Conservation (phyloP, 2,113 vertebrate genomes). For the Herpetotheres cachinnans region DNA sequence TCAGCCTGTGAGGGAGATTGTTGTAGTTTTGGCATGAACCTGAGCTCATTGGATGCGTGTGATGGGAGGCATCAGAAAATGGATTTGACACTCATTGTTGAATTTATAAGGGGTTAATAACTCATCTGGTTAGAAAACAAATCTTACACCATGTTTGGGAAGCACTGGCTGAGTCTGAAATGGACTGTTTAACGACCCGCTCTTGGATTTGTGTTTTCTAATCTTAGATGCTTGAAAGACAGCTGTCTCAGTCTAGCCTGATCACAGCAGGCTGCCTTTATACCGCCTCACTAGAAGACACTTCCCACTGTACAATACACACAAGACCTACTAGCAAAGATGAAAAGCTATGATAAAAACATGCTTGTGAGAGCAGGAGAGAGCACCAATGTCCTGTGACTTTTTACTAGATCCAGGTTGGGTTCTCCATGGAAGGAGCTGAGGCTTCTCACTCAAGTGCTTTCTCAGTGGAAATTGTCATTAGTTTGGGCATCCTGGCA, state of each 20-base stretch:
- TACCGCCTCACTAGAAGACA: no score
- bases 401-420: neutral
- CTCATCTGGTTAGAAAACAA: neutral
- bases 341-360: neutral
- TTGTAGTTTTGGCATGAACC: neutral
- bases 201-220: neutral
- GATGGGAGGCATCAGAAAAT: neutral
- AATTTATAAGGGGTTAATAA: neutral
- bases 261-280: neutral
- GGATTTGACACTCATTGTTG: neutral
- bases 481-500: neutral
- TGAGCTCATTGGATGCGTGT: rapidly evolving
- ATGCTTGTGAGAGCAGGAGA: neutral
- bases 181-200: neutral
- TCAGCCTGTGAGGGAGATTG: neutral
- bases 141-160: neutral
- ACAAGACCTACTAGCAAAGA: neutral
- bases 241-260: neutral
- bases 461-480: neutral
- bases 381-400: neutral
- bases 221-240: neutral
- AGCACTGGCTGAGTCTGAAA: neutral
- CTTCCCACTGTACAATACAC: neutral
- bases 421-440: neutral
- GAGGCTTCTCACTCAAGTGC: neutral